Base-by-base conservation (phyloP, 2,113 vertebrate species). In the Strigops habroptila region DNA sequence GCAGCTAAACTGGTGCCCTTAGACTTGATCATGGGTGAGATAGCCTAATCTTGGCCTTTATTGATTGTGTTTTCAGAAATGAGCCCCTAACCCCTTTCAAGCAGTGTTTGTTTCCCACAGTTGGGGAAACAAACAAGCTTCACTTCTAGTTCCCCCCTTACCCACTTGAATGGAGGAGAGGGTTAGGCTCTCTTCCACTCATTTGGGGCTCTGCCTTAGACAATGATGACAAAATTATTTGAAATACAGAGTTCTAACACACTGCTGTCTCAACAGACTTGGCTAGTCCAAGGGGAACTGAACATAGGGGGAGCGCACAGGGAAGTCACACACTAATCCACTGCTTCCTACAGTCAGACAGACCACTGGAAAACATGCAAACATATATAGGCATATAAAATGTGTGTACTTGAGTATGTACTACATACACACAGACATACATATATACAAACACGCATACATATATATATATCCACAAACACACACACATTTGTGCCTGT, bases 401-500 rank as follows among this genome's bases (percentile, higher is more conserved):
- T 28, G 3, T 28, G 14, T 39, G 30, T 12, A 35, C 14, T 1
- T 43, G 30, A 71, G 48, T 30, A n/a, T 0, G 8, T 33, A 37
- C 18, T 16, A 17, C 10, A 11, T 30, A 25, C 46, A 70, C n/a
- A 59, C 7, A 67, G 12, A 41, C 2, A 35, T 18, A 39, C 16
- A 28, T 0, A 19, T 6, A 23, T 17, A 44, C 4, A 35, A 7
- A 24, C 0, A 33, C 0, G 4, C 23, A 78, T 5, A n/a, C 5
- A 31, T 12, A 51, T 5, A 21, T 5, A 21, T 9, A 53, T 21
- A n/a, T 2, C 24, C 4, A 75, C 8, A 30, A 28, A n/a, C 2
- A 27, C 28, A 43, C 7, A 12, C 17, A 14, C 8, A 7, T 43
- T 80, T 77, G 7, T 62, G 65, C 19, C 41, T 49, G 3, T 14